Conservation (phyloP, 2,797 vertebrate genomes). For the Myotis findleyi region DNA sequence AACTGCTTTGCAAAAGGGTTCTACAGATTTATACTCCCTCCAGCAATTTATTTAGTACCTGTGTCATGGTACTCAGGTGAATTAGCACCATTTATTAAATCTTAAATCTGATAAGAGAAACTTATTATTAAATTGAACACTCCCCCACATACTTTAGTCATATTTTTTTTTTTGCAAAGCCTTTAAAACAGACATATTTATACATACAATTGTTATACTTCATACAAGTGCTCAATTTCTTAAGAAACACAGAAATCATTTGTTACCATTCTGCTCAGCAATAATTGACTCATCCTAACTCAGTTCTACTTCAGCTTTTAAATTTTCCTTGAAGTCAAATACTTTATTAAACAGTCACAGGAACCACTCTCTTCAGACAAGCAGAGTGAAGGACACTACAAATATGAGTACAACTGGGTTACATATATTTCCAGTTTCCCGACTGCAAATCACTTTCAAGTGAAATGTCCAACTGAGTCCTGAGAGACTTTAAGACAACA, state of each 20-base stretch:
- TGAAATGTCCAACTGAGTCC: neutral
- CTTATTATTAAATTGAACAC: neutral
- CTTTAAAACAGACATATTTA: slow-evolving; percentile 31
- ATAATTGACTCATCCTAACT: neutral
- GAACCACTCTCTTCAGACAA: neutral
- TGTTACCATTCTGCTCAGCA: neutral
- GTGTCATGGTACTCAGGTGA: neutral
- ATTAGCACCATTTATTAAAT: slow-evolving; percentile 13
- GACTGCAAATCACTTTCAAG: slow-evolving; percentile 6
- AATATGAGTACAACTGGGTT: neutral
- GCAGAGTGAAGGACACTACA: neutral
- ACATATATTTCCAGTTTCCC: slow-evolving; percentile 23
- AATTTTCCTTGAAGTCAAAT: neutral
- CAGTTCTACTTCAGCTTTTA: slow-evolving; percentile 31
- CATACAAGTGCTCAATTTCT: neutral
- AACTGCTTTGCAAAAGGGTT: neutral
- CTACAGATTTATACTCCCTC: neutral
- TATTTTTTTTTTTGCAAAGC: neutral
- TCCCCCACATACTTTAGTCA: neutral
- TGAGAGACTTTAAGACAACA: slow-evolving; percentile 5
- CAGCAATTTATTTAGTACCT: neutral
- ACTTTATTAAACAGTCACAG: neutral
- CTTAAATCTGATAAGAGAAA: slow-evolving; percentile 3
- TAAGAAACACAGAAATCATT: slow-evolving; percentile 20
- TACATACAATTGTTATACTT: neutral